phyloP scores from a whole-genome alignment of 2,797 vertebrate species.

The Aselliscus stoliczkanus region DNA sequence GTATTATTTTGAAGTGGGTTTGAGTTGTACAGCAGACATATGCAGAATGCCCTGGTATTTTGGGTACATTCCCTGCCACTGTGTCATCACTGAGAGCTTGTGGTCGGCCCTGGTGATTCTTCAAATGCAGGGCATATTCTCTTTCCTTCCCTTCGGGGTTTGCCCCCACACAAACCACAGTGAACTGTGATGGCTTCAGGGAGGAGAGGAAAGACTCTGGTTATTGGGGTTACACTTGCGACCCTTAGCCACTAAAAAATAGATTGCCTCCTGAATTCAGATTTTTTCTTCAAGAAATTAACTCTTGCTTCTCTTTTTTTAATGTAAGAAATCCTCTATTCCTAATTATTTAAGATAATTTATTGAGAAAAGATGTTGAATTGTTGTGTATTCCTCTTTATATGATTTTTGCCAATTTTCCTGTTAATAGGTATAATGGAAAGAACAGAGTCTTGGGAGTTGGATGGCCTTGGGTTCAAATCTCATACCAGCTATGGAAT shows the following conservation, averaged over 20 bases:
- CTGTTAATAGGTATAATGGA: background rate
- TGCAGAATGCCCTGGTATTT: background rate
- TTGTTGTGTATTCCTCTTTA: background rate
- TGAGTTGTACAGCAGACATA: background rate
- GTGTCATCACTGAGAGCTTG: background rate
- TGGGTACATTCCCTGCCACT: conserved; percentile 8
- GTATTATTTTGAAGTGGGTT: background rate
- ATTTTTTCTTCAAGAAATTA: background rate
- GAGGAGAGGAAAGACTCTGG: background rate
- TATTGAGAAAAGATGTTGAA: background rate
- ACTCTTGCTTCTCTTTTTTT: background rate
- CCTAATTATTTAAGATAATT: background rate
- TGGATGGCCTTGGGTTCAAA: background rate
- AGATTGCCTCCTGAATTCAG: background rate
- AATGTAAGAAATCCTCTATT: background rate
- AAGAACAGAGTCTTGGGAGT: background rate
- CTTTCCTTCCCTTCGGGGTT: background rate
- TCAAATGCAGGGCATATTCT: background rate
- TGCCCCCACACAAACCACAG: conserved; percentile 33
- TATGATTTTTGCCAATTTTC: background rate
- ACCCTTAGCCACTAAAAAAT: background rate
- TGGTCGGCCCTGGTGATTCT: background rate
- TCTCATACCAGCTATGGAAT: background rate
- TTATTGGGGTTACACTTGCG: background rate
- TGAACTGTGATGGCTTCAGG: background rate